Conservation (phyloP, 1,140 invertebrate genomes). For the Dryas iulia region DNA sequence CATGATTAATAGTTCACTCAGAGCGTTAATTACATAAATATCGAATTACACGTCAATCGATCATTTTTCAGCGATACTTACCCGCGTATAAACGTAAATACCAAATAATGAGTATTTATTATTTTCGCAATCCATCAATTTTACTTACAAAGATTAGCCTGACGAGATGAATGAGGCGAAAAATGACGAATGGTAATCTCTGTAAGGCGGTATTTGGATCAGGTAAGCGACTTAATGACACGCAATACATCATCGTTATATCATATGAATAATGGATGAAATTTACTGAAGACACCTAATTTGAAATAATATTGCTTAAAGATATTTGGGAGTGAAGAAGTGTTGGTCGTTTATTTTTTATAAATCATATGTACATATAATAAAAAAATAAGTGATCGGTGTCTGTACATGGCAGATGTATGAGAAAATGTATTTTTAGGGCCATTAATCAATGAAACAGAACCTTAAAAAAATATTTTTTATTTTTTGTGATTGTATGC, state of each 20-base stretch:
- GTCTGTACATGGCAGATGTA: too few species aligned
- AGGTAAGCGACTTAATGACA: constrained; percentile 59
- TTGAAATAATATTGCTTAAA: constrained; percentile 24
- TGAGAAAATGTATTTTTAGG: too few species aligned
- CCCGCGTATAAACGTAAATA: too few species aligned
- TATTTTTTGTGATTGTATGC: too few species aligned
- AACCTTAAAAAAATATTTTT: too few species aligned
- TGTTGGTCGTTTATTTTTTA: neutral
- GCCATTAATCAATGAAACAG: too few species aligned
- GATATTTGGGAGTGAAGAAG: neutral
- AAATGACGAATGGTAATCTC: constrained; percentile 50
- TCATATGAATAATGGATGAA: constrained; percentile 57
- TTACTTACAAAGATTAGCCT: constrained; percentile 35
- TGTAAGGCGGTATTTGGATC: constrained; percentile 48
- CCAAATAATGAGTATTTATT: constrained; percentile 5
- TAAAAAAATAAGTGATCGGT: too few species aligned
- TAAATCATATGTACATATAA: neutral
- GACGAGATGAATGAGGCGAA: constrained; percentile 37
- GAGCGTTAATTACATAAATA: neutral
- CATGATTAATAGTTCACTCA: neutral
- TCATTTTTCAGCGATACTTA: neutral
- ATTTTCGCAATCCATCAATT: constrained; percentile 34
- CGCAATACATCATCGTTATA: constrained; percentile 56
- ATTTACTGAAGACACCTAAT: constrained; percentile 32
- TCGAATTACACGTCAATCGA: neutral